A percentile compares a stretch with the other conserved stretches of the same genome.
Evolutionary conservation across 1,140 invertebrate genomes (phyloP).

Genomic region (Tenebrio molitor): DNA sequence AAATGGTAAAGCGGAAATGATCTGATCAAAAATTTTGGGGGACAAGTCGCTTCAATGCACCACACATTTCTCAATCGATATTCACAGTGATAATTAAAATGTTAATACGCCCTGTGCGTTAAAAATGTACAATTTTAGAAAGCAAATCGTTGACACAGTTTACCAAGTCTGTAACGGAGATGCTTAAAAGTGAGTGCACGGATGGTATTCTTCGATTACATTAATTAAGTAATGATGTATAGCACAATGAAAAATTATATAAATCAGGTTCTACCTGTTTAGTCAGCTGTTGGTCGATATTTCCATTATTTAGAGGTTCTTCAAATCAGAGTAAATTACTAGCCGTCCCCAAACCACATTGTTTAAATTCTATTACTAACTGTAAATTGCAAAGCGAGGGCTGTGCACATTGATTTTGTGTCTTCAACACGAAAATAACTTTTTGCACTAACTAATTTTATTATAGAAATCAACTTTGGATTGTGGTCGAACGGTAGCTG

Average conservation of each 20-base stretch:
- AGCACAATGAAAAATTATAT: background rate
- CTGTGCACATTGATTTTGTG: constrained; percentile 28
- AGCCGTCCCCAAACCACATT: constrained; percentile 23
- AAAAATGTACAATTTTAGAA: constrained; percentile 6
- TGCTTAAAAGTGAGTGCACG: background rate
- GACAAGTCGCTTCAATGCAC: no score
- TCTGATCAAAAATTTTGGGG: background rate
- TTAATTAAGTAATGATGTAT: background rate
- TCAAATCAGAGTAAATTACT: constrained; percentile 37
- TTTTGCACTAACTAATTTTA: constrained; percentile 21
- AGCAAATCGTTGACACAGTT: constrained; percentile 33
- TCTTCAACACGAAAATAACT: constrained; percentile 30
- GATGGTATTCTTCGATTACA: background rate
- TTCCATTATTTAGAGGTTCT: constrained; percentile 21
- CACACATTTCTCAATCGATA: no score
- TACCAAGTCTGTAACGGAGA: background rate
- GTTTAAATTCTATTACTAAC: constrained; percentile 40
- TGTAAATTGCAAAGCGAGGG: constrained; percentile 14
- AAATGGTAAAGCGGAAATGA: background rate
- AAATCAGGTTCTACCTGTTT: no score
- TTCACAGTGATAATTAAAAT: background rate
- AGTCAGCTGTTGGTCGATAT: no score
- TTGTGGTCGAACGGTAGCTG: background rate
- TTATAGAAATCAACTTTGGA: constrained; percentile 4
- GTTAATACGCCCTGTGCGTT: background rate